Evolutionary conservation across 1,140 invertebrate genomes (phyloP).

Genomic region (Orius insidiosus): DNA sequence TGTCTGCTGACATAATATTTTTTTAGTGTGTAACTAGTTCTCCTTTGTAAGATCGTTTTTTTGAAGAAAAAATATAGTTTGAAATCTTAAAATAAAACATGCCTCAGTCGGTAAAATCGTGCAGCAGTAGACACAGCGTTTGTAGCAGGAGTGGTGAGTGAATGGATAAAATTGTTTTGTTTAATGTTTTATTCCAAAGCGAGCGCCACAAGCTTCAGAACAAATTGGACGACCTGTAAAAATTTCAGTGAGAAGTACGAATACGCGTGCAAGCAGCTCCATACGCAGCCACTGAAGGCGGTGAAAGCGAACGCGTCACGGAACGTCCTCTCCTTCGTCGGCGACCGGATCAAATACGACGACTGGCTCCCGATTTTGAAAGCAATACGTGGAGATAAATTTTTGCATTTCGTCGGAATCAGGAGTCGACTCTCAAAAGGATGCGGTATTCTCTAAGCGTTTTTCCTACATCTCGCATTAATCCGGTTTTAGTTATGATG

Average conservation of each 20-base stretch:
- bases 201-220: background rate
- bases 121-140: too few relatives aligned
- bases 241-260: conserved; percentile 7
- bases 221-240: background rate
- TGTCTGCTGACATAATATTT: too few relatives aligned
- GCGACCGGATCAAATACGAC: conserved; percentile 43
- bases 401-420: conserved; percentile 36
- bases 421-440: conserved; percentile 27
- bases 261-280: background rate
- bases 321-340: conserved; percentile 11
- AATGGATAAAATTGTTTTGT: too few relatives aligned
- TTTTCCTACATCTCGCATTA: background rate
- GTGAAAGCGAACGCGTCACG: conserved; percentile 10
- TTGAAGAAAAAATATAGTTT: too few relatives aligned
- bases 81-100: too few relatives aligned
- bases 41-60: too few relatives aligned
- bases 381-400: conserved; percentile 41
- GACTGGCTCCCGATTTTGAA: conserved; percentile 51
- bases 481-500: conserved; percentile 15
- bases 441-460: conserved; percentile 13
- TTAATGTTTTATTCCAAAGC: too few relatives aligned
- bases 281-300: conserved; percentile 6
- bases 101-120: too few relatives aligned
- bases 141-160: too few relatives aligned
- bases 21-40: too few relatives aligned